Evolutionary conservation across 2,113 vertebrate species (phyloP), one percentile per base, ranked within the genome.

Genomic region (Cacatua alba): DNA sequence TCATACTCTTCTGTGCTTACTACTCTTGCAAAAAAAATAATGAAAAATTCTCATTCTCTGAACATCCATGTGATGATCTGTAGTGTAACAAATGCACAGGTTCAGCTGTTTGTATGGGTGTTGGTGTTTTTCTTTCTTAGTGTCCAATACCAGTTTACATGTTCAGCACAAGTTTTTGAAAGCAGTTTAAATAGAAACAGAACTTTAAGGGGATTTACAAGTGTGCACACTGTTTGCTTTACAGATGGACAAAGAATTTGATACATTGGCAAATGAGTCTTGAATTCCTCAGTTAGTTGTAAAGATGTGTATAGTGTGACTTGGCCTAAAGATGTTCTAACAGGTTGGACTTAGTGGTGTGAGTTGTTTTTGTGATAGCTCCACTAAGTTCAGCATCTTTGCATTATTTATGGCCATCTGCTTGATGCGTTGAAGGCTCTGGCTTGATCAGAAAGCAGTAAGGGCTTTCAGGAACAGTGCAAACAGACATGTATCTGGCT

Each of bases 371-470:
- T 70, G 69, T 82, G 89, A 84, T 80, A 84, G 69, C 75, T 91
- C 24, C 49, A 37, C 60, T 51, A 90, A 76, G 53, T 97, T 96
- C 69, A 63, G 46, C 39, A 23, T 86, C 84, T 90, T 33, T 82
- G 62, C 86, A 85, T 95, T 95, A 94, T 96, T 96, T 97, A 97
- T 80, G 64, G 92, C 62, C 63, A 44, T 93, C 65, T 86, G 76
- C 87, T 96, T 93, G 72, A 60, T 86, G 83, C 88, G 77, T 79
- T 90, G 91, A 89, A 92, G 94, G 79, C 69, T 88, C 69, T 74
- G 79, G 65, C 92, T 95, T 86, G 65, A 80, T 85, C 83, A 93
- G 87, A 89, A 88, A 96, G 79, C 77, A 86, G 75, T 84, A 68
- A 33, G 39, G 71, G 72, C 80, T 94, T 93, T 94, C 62, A 33